A percentile compares a stretch with the other conserved stretches of the same genome.
Evolutionary conservation across 1,140 invertebrate species (phyloP).

Genomic region (Diabrotica virgifera): DNA sequence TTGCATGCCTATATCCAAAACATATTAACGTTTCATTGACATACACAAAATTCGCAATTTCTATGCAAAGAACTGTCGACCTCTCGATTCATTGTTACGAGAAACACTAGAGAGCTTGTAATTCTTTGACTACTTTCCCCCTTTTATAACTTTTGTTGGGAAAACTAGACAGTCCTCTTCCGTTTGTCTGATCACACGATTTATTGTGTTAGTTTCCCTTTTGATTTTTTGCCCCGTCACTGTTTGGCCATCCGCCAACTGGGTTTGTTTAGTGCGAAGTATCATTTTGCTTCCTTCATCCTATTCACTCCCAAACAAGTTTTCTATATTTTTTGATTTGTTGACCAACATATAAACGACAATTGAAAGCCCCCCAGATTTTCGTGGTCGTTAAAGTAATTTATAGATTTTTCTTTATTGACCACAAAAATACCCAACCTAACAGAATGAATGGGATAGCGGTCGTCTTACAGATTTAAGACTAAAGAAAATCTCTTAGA

Average conservation of each 20-base stretch:
- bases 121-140: not conserved
- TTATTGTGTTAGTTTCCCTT: slow-evolving; percentile 1
- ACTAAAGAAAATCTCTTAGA: no score
- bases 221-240: slow-evolving; percentile 3
- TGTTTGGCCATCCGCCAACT: not conserved
- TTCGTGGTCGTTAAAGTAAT: slow-evolving; percentile 9
- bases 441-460: not conserved
- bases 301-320: slow-evolving; percentile 7
- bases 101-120: not conserved
- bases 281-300: not conserved
- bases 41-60: no score
- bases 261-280: slow-evolving; percentile 7
- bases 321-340: slow-evolving; percentile 8
- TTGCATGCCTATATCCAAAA: no score
- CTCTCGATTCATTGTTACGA: no score
- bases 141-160: not conserved
- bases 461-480: not conserved
- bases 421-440: not conserved
- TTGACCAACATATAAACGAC: slow-evolving; percentile 10
- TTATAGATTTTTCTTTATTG: slow-evolving; percentile 5
- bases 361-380: not conserved
- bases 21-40: no score
- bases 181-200: not conserved
- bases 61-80: no score
- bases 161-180: not conserved